Conservation (phyloP, 2,113 vertebrate genomes). For the Craseonycteris thonglongyai region DNA sequence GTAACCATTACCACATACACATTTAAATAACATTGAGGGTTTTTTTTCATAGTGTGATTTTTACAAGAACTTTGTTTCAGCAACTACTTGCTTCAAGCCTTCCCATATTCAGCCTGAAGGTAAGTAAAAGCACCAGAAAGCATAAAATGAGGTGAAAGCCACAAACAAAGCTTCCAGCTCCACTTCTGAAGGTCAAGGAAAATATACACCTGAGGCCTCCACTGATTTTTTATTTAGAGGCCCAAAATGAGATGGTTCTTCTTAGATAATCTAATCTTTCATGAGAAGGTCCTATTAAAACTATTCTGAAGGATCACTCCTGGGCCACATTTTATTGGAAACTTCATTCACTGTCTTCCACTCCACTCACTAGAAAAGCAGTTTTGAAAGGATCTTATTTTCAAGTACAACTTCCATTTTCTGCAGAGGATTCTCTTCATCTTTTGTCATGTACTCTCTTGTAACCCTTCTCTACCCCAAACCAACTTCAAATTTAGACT, state of each 20-base stretch:
- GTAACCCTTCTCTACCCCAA: not conserved
- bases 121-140: conserved; percentile 29
- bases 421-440: conserved; percentile 25
- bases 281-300: conserved; percentile 76
- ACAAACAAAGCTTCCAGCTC: conserved; percentile 8
- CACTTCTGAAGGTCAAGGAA: conserved; percentile 62
- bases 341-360: conserved; percentile 75
- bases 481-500: conserved; percentile 16
- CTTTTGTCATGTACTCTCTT: not conserved
- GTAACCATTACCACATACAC: not conserved
- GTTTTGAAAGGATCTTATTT: conserved; percentile 67
- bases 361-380: conserved; percentile 72
- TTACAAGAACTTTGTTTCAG: conserved; percentile 20
- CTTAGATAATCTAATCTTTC: conserved; percentile 71
- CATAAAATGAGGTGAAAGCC: conserved; percentile 28
- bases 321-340: conserved; percentile 72
- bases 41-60: not conserved
- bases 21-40: not conserved
- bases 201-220: conserved; percentile 46
- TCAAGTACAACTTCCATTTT: not conserved
- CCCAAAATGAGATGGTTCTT: conserved; percentile 29
- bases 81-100: conserved; percentile 33
- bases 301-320: conserved; percentile 37
- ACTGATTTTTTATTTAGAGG: conserved; percentile 46
- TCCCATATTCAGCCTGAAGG: conserved; percentile 47